Conservation (phyloP, 2,888 invertebrate species). For the Parthenolecanium corni region DNA sequence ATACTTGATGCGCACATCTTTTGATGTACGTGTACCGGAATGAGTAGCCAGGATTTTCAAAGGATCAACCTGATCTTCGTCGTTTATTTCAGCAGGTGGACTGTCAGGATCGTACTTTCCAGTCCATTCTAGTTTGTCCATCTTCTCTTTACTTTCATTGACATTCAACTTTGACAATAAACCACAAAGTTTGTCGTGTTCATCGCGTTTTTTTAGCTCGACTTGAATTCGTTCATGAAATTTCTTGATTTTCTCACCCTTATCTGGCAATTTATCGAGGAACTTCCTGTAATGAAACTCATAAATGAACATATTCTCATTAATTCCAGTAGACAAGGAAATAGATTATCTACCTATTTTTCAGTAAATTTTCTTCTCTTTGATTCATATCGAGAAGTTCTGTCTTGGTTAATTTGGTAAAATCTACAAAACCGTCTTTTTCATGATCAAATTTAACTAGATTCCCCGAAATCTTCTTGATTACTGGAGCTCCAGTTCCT, state of each 20-base stretch:
- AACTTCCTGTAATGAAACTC: constrained; percentile 40
- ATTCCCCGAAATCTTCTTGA: constrained; percentile 1
- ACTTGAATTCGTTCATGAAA: constrained; percentile 43
- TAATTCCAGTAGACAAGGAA: background rate
- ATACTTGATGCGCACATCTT: constrained; percentile 32
- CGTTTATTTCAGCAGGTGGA: constrained; percentile 36
- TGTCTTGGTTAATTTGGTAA: background rate
- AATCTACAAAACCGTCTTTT: constrained; percentile 18
- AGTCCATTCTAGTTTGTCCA: constrained; percentile 51
- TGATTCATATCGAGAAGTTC: constrained; percentile 8
- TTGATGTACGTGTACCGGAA: constrained; percentile 35
- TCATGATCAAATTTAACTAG: background rate
- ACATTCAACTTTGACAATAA: constrained; percentile 45
- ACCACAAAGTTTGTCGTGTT: constrained; percentile 44
- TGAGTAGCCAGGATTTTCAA: constrained; percentile 48
- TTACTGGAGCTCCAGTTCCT: background rate
- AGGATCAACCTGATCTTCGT: constrained; percentile 49
- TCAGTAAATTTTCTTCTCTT: constrained; percentile 2
- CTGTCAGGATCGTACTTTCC: constrained; percentile 38
- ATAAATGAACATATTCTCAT: background rate
- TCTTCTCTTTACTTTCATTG: constrained; percentile 38
- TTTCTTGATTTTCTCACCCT: constrained; percentile 46
- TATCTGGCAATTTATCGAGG: constrained; percentile 46
- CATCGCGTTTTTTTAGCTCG: constrained; percentile 43
- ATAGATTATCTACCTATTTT: constrained; percentile 3